Conservation (phyloP, 1,140 invertebrate genomes). For the Temnothorax nylanderi region DNA sequence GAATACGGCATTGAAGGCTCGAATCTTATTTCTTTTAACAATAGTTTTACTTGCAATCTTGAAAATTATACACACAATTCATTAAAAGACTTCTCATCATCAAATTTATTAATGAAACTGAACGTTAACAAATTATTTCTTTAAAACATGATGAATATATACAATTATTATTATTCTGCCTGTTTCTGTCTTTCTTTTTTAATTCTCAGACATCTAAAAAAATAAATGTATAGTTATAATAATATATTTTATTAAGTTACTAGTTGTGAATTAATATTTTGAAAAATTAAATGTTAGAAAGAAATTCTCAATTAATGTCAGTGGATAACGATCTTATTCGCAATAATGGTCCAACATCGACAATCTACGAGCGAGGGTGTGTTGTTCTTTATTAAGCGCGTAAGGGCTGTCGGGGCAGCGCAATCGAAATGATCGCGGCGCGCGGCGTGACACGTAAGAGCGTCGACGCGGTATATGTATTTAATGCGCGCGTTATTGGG, state of each 20-base stretch:
- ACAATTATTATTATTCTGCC: background rate
- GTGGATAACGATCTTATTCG: background rate
- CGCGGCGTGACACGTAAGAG: conserved; percentile 67
- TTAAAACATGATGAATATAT: background rate
- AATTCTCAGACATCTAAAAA: background rate
- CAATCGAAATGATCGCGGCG: conserved; percentile 64
- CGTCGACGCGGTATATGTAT: conserved; percentile 65
- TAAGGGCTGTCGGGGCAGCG: conserved; percentile 56
- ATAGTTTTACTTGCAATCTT: background rate
- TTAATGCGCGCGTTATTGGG: conserved; percentile 73
- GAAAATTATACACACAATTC: background rate
- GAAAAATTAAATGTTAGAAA: background rate
- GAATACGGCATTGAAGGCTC: background rate
- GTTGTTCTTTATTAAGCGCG: conserved; percentile 1
- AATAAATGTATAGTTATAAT: background rate
- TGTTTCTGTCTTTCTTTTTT: background rate
- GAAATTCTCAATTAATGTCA: background rate
- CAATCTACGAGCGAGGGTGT: background rate
- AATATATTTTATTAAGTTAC: background rate
- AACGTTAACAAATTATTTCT: background rate
- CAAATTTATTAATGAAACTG: background rate
- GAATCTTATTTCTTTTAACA: background rate
- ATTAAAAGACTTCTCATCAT: background rate
- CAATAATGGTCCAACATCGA: background rate
- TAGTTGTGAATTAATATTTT: background rate